Conservation (phyloP, 2,113 vertebrate genomes). For the Taurulus bubalis region DNA sequence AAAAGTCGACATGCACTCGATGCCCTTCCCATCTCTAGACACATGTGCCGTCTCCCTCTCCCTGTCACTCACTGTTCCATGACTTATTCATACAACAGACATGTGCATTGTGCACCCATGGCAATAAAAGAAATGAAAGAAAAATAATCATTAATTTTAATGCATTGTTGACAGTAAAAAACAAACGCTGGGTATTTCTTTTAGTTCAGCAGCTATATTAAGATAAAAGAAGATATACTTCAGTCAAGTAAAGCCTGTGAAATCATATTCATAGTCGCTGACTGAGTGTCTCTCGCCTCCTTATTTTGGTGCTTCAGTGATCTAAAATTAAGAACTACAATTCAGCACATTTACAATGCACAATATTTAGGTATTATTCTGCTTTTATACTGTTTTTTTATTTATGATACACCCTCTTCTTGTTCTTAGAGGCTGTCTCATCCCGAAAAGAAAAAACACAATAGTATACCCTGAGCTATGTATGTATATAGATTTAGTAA, state of each 20-base stretch:
- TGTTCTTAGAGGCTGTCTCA: not conserved
- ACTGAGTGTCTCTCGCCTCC: not conserved
- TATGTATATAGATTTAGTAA: not conserved
- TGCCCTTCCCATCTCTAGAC: not conserved
- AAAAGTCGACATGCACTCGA: not conserved
- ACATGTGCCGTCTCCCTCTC: not conserved
- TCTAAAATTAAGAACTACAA: conserved; percentile 25
- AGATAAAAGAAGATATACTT: conserved; percentile 9
- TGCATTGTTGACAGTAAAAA: not conserved
- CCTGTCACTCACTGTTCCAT: not conserved
- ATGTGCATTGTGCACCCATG: not conserved
- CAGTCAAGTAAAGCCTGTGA: conserved; percentile 5
- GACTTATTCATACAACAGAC: conserved; percentile 8
- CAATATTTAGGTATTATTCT: not conserved
- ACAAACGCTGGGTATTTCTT: not conserved
- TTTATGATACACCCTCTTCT: conserved; percentile 15
- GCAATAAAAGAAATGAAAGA: not conserved
- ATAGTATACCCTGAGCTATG: not conserved
- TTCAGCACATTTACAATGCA: conserved; percentile 13
- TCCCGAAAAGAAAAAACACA: not conserved
- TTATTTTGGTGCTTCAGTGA: conserved; percentile 28
- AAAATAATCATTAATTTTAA: not conserved
- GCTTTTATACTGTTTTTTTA: conserved; percentile 19
- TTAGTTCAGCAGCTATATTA: not conserved
- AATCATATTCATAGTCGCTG: conserved; percentile 2